phyloP scores from a whole-genome alignment of 2,888 invertebrate species.

The Ferdinandea cuprea region DNA sequence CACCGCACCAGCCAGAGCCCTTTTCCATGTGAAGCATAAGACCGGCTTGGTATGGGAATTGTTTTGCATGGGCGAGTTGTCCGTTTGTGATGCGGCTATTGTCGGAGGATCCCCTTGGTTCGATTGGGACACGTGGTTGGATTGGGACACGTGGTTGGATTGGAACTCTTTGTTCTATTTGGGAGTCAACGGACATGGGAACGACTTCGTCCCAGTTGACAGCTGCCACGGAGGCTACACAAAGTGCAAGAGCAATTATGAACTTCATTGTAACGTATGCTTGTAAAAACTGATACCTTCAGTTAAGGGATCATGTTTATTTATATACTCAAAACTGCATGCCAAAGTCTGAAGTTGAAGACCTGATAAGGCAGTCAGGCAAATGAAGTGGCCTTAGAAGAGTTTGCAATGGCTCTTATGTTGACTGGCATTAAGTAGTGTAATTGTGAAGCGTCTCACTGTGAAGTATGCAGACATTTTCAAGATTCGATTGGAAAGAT shows the following conservation, averaged over 20 bases:
- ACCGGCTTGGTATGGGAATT: slow-evolving; percentile 81
- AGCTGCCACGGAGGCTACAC: slow-evolving; percentile 68
- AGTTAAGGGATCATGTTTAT: not conserved
- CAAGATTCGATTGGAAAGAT: not conserved
- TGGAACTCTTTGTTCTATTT: not conserved
- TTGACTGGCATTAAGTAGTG: not conserved
- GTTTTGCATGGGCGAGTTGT: slow-evolving; percentile 78
- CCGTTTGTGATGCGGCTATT: slow-evolving; percentile 75
- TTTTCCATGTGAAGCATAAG: slow-evolving; percentile 63
- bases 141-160: not conserved
- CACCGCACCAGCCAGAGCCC: slow-evolving; percentile 79
- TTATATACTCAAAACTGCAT: slow-evolving; percentile 18
- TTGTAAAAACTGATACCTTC: slow-evolving; percentile 25
- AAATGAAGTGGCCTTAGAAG: slow-evolving; percentile 1
- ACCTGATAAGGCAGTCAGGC: not conserved
- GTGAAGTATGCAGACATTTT: not conserved
- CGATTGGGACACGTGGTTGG: not conserved
- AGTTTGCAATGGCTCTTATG: too few species aligned
- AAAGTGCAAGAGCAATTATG: slow-evolving; percentile 23
- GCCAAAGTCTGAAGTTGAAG: not conserved
- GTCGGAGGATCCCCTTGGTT: not conserved
- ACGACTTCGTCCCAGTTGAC: slow-evolving; percentile 80
- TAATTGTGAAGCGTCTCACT: not conserved
- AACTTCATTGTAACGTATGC: slow-evolving; percentile 37
- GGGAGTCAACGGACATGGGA: slow-evolving; percentile 78